phyloP scores from a whole-genome alignment of 2,888 invertebrate species.

The Cantharis rustica region DNA sequence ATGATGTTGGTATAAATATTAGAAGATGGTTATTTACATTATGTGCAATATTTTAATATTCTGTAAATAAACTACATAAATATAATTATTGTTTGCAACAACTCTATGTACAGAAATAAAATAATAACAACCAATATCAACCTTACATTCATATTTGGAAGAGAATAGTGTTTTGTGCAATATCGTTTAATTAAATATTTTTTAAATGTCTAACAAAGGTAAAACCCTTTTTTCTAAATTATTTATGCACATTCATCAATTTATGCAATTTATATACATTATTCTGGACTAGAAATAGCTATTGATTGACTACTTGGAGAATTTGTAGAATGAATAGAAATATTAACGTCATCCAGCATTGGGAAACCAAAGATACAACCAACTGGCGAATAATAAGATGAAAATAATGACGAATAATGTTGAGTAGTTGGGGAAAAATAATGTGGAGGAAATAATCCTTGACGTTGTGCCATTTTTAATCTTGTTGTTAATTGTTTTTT shows the following conservation, averaged over 20 bases:
- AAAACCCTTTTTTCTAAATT: background rate
- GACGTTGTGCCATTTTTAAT: slow-evolving; percentile 85
- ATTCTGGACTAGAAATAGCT: slow-evolving; percentile 18
- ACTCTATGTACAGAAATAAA: no score
- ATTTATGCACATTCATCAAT: background rate
- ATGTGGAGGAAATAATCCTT: slow-evolving; percentile 75
- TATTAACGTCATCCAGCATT: slow-evolving; percentile 53
- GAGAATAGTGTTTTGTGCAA: background rate
- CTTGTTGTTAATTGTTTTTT: slow-evolving; percentile 93
- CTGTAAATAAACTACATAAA: no score
- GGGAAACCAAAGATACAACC: slow-evolving; percentile 65
- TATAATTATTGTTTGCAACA: no score
- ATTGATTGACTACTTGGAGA: slow-evolving; percentile 33
- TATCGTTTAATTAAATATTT: background rate
- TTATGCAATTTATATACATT: background rate
- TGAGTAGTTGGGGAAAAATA: slow-evolving; percentile 67
- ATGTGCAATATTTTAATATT: no score
- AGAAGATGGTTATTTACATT: no score
- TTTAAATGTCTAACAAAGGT: background rate
- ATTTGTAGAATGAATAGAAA: slow-evolving; percentile 35
- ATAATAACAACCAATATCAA: background rate
- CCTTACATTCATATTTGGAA: background rate
- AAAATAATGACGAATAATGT: slow-evolving; percentile 65
- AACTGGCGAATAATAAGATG: slow-evolving; percentile 67
- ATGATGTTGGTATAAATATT: no score